Evolutionary conservation across 2,113 vertebrate species (phyloP), one percentile per base, ranked within the genome.

Genomic region (Henicopernis longicauda): DNA sequence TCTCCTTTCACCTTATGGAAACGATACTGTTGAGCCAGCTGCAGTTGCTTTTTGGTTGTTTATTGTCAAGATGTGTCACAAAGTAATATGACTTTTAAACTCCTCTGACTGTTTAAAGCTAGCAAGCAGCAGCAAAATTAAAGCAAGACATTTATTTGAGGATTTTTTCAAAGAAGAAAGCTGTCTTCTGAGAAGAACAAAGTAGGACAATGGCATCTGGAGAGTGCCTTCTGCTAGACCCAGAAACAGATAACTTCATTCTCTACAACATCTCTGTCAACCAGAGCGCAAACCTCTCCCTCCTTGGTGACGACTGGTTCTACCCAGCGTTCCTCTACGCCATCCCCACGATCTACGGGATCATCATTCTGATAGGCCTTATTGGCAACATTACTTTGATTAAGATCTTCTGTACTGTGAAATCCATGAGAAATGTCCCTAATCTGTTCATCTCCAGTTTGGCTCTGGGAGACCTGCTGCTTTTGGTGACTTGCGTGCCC

Each of bases 401-500:
- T 93, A 99, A 98, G 98, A 99, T 99, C 61, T 99, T 99, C 92
- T 99, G 98, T 78, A 99, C 98, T 3, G 98, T 99, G 67, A 99
- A 99, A 87, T 99, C 99, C 76, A 98, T 98, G 98, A 97, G 99
- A 84, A 99, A 98, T 6, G 98, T 99, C 44, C 99, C 99, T 2
- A 99, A 99, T 82, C 97, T 99, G 42, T 99, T 99, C 97, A 99
- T 99, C 98, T 99, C 99, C 47, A 99, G 99, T 45, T 98, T 99
- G 82, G 99, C 99, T 63, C 95, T 99, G 80, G 99, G 99, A 34
- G 99, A 99, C 74, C 97, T 99, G 80, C 95, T 99, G 38, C 98
- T 99, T 71, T 96, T 99, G 94, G 97, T 99, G 90, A 99, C 99
- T 23, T 99, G 99, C 32, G 99, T 98, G n/a, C 99, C 99, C 2